Conservation (phyloP, 2,888 invertebrate species). For the Rhamphomyia laevipes region DNA sequence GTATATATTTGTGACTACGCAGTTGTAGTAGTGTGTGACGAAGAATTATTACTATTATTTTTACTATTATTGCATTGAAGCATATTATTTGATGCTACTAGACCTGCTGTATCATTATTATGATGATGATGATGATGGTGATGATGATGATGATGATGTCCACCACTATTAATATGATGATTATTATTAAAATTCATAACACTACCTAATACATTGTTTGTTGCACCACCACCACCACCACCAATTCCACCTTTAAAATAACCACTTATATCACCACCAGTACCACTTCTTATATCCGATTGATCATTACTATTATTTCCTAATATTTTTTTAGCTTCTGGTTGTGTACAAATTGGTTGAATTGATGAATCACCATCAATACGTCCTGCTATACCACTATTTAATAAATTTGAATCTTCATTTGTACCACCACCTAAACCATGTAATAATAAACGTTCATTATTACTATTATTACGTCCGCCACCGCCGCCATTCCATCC, state of each 20-base stretch:
- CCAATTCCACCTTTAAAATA: constrained; percentile 21
- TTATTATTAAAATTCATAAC: constrained; percentile 11
- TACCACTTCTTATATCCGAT: constrained; percentile 18
- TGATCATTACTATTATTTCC: constrained; percentile 15
- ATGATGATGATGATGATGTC: not conserved
- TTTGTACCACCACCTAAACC: constrained; percentile 11
- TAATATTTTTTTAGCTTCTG: constrained; percentile 27
- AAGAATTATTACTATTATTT: constrained; percentile 22
- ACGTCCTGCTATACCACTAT: constrained; percentile 13
- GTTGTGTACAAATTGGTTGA: constrained; percentile 36
- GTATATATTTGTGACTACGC: constrained; percentile 28
- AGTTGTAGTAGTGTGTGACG: constrained; percentile 25
- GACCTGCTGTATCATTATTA: constrained; percentile 21
- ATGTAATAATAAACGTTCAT: not conserved
- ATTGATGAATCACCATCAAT: constrained; percentile 30
- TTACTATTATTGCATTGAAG: constrained; percentile 35
- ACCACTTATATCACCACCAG: constrained; percentile 14
- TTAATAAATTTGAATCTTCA: constrained; percentile 29
- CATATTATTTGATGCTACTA: constrained; percentile 25
- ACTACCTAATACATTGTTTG: constrained; percentile 4
- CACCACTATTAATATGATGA: constrained; percentile 12
- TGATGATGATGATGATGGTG: constrained; percentile 20
- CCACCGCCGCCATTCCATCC: not conserved
- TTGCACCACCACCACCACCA: constrained; percentile 19
- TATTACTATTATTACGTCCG: not conserved